A percentile compares a stretch with the other conserved stretches of the same genome.
Conservation (phyloP, 2,888 invertebrate species). For the Leucophenga maculata region DNA sequence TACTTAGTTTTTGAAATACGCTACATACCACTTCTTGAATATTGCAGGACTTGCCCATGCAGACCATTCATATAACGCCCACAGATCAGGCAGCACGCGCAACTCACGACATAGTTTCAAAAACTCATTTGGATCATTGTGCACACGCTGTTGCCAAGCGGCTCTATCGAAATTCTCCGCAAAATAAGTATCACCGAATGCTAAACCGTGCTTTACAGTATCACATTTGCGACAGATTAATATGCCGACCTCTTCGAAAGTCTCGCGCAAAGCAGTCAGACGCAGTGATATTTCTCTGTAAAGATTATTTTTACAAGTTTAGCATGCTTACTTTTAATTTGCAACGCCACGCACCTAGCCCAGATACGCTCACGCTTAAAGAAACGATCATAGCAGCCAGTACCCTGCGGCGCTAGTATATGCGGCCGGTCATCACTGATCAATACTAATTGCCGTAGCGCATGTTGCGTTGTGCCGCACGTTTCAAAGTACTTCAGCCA, state of each 20-base stretch:
- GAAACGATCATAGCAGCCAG: slow-evolving; percentile 71
- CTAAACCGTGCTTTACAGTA: not conserved
- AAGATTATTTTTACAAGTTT: not conserved
- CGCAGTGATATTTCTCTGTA: slow-evolving; percentile 81
- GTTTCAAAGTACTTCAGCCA: slow-evolving; percentile 81
- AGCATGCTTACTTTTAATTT: not conserved
- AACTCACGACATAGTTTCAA: slow-evolving; percentile 79
- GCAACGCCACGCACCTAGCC: slow-evolving; percentile 53
- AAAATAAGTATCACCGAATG: slow-evolving; percentile 1
- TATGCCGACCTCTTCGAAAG: slow-evolving; percentile 92
- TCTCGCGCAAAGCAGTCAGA: slow-evolving; percentile 89
- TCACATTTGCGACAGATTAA: slow-evolving; percentile 76
- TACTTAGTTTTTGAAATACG: not conserved
- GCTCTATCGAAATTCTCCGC: slow-evolving; percentile 74
- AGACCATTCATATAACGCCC: slow-evolving; percentile 85
- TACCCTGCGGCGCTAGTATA: slow-evolving; percentile 73
- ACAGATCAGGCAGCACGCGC: slow-evolving; percentile 83
- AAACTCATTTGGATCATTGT: slow-evolving; percentile 72
- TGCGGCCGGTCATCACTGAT: slow-evolving; percentile 71
- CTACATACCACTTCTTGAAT: slow-evolving; percentile 72
- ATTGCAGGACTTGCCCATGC: slow-evolving; percentile 83
- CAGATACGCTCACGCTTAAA: slow-evolving; percentile 56
- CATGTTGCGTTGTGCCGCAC: slow-evolving; percentile 75
- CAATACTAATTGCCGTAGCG: slow-evolving; percentile 69
- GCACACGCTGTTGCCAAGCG: slow-evolving; percentile 76